These are phyloP conservation scores for Argynnis bischoffii DNA, from an alignment of 2,888 invertebrate species.

Conservation along the genomic window DNA sequence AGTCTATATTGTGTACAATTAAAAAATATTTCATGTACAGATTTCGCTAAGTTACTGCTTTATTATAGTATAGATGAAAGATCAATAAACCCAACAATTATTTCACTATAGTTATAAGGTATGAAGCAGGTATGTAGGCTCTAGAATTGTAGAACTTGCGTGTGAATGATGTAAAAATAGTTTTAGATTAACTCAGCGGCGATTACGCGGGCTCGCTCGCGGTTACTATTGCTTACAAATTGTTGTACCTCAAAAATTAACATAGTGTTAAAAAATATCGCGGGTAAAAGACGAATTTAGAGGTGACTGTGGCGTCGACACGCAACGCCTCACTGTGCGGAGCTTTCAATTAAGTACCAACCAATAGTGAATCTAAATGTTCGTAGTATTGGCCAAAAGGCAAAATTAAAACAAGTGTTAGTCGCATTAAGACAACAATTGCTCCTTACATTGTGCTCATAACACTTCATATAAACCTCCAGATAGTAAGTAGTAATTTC, in stretches of 20 bases:
- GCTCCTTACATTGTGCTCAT: too few species aligned
- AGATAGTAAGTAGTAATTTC: too few species aligned
- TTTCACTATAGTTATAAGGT: too few species aligned
- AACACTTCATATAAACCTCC: too few species aligned
- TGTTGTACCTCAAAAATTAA: not conserved
- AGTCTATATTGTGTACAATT: too few species aligned
- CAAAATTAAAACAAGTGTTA: too few species aligned
- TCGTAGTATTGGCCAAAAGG: too few species aligned
- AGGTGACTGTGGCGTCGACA: not conserved
- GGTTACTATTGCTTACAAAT: not conserved
- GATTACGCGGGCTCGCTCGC: slow-evolving; percentile 1
- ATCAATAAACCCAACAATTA: too few species aligned
- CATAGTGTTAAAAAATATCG: slow-evolving; percentile 1
- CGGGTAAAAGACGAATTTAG: not conserved
- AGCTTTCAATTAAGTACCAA: not conserved
- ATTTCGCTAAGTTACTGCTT: too few species aligned
- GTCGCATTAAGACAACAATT: too few species aligned
- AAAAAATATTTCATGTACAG: too few species aligned
- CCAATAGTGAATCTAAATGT: not conserved
- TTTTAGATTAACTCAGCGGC: slow-evolving; percentile 14
- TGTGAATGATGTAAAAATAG: slow-evolving; percentile 13
- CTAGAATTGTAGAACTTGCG: slow-evolving; percentile 3
- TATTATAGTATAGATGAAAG: too few species aligned
- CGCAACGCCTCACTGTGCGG: not conserved
- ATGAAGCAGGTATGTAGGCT: not conserved